Evolutionary conservation across 2,113 vertebrate species (phyloP), one percentile per base, ranked within the genome.

Genomic region (Albula goreensis): DNA sequence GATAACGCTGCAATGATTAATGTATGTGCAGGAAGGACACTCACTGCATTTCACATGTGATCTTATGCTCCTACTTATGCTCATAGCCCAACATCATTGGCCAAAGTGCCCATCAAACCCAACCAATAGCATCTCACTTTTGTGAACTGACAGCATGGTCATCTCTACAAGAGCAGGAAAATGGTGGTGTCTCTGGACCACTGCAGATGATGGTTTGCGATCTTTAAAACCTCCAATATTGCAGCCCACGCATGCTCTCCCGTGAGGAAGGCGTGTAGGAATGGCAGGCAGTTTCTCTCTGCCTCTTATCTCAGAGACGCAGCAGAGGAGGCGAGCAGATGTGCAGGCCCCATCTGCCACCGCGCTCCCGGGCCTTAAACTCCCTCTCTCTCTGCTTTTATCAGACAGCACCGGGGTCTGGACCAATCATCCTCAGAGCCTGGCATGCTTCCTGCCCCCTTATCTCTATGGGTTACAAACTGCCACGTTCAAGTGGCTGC

Each of bases 301-400:
- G 78, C 31, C 74, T 53, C 85, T 88, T 90, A 89, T 89, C 88
- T 88, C 86, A 8, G 70, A 50, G 50, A 17, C 56, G 77, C 86
- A 86, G 87, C 50, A 63, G 86, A 86, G 83, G 78, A 78, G 63
- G 53, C 4, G 66, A 41, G 31, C 17, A 2, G 60, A 19, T 19
- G 3, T 19, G 60, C 7, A 19, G 60, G 60, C 60, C 17, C 17
- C 60, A 8, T 66, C 78, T 17, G 15, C 78, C 41, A 48, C 41
- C 3, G 19, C 10, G 13, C 77, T 48, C 41, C 25, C 77, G 5
- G 31, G 77, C 48, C 78, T 15, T 31, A 17, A 12, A 79, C 78
- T 79, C 78, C 78, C 4, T 41, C 78, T 79, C 50, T 48, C 31
- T 79, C 78, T 79, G 31, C 41, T 49, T 78, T 48, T 79, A 79